Conservation (phyloP, 2,888 invertebrate species). For the Pseudococcus viburni region DNA sequence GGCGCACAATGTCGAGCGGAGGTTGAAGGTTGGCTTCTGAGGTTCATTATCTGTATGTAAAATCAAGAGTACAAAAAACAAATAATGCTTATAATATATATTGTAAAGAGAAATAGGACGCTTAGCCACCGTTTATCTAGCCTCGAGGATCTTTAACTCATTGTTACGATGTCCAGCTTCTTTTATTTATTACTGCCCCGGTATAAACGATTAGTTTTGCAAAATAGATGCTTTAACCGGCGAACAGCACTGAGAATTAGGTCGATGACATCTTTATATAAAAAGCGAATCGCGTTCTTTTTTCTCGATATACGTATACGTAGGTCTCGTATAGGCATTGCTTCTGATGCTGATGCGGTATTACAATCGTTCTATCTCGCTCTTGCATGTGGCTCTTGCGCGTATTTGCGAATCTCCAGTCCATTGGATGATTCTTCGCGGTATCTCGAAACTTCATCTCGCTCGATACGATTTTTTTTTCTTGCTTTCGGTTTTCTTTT, state of each 20-base stretch:
- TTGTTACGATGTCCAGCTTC: conserved; percentile 66
- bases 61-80: conserved; percentile 65
- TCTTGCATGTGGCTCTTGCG: not conserved
- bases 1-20: conserved; percentile 49
- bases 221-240: conserved; percentile 63
- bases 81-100: conserved; percentile 65
- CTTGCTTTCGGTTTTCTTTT: conserved; percentile 15
- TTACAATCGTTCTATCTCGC: not conserved
- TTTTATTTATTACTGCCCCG: conserved; percentile 65
- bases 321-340: not conserved
- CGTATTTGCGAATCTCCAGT: conserved; percentile 50
- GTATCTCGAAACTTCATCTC: conserved; percentile 58
- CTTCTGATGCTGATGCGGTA: not conserved
- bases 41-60: conserved; percentile 63
- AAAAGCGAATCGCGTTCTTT: conserved; percentile 61
- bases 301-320: conserved; percentile 32
- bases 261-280: conserved; percentile 66
- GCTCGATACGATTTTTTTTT: conserved; percentile 55
- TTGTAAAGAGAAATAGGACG: conserved; percentile 64
- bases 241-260: conserved; percentile 62
- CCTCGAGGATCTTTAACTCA: conserved; percentile 65
- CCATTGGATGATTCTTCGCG: conserved; percentile 1
- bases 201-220: conserved; percentile 66
- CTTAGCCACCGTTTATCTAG: conserved; percentile 65
- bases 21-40: conserved; percentile 64